phyloP scores from a whole-genome alignment of 2,797 vertebrate genomes.

The Pogonophryne albipinna region DNA sequence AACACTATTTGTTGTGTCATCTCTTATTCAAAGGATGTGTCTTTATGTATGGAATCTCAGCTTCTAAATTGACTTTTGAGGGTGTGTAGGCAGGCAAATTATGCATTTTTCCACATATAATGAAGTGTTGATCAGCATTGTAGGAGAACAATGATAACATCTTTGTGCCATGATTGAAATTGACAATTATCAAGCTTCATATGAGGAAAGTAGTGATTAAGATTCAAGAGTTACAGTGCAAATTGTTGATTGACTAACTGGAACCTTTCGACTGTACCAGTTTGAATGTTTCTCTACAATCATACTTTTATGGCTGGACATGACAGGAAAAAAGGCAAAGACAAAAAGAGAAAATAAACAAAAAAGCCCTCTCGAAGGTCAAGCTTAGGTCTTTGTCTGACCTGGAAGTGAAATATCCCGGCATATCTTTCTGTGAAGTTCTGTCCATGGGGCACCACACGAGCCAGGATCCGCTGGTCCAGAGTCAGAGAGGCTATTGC shows the following conservation, averaged over 20 bases:
- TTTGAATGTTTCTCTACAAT: not conserved
- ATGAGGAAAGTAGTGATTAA: not conserved
- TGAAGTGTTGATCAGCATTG: slow-evolving; percentile 3
- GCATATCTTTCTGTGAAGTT: slow-evolving; percentile 80
- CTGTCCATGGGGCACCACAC: slow-evolving; percentile 83
- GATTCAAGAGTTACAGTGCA: not conserved
- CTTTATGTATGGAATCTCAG: not conserved
- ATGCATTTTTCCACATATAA: not conserved
- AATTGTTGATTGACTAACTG: not conserved
- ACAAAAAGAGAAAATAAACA: not conserved
- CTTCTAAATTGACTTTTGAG: not conserved
- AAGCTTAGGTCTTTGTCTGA: slow-evolving; percentile 12
- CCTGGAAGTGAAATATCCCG: slow-evolving; percentile 88
- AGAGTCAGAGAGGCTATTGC: slow-evolving; percentile 87
- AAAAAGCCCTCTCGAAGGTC: not conserved
- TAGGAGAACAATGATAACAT: not conserved
- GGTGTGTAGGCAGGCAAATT: not conserved
- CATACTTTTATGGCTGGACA: not conserved
- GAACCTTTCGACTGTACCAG: too few species aligned
- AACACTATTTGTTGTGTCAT: not conserved
- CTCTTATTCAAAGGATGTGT: not conserved
- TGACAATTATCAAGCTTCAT: not conserved
- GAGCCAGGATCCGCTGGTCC: slow-evolving; percentile 78
- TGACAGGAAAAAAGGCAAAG: not conserved
- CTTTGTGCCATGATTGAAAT: not conserved